Evolutionary conservation across 1,140 invertebrate genomes (phyloP).

Genomic region (Bombus waltoni): DNA sequence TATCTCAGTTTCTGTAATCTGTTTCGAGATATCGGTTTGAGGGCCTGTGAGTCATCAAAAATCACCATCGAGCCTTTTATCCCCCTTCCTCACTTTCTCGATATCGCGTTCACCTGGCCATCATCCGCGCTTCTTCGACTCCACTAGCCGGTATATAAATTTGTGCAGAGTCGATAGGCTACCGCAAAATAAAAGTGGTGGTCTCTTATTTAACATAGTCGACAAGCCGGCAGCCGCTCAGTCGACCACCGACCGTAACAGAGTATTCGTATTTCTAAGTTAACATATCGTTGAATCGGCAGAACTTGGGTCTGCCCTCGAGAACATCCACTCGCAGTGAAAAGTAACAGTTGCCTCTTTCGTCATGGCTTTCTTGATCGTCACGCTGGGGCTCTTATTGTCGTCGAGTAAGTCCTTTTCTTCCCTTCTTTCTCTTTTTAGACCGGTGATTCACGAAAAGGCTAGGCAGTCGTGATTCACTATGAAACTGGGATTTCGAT

Average conservation of each 20-base stretch:
- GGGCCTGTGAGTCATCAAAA: not conserved
- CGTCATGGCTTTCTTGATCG: slow-evolving; percentile 40
- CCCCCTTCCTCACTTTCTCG: not conserved
- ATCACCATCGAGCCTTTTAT: not conserved
- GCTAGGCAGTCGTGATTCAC: not conserved
- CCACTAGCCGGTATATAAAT: not conserved
- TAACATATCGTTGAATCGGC: slow-evolving; percentile 18
- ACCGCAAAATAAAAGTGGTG: slow-evolving; percentile 61
- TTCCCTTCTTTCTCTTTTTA: too few species aligned
- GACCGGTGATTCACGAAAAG: not conserved
- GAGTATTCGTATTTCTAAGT: slow-evolving; percentile 51
- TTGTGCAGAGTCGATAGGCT: slow-evolving; percentile 46
- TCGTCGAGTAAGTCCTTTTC: slow-evolving; percentile 41
- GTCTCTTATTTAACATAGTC: slow-evolving; percentile 71
- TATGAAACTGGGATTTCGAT: not conserved
- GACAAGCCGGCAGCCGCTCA: slow-evolving; percentile 59
- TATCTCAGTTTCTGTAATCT: not conserved
- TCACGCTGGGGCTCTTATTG: slow-evolving; percentile 33
- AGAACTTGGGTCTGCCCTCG: not conserved
- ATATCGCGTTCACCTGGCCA: not conserved
- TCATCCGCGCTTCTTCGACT: slow-evolving; percentile 11
- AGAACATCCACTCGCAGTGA: not conserved
- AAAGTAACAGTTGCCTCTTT: not conserved
- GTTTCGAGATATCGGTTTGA: not conserved
- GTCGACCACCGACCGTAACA: slow-evolving; percentile 64